A percentile compares a stretch with the other conserved stretches of the same genome.
These are phyloP conservation scores for Agrotis ipsilon DNA, from an alignment of 2,888 invertebrate species.

Conservation along the genomic window DNA sequence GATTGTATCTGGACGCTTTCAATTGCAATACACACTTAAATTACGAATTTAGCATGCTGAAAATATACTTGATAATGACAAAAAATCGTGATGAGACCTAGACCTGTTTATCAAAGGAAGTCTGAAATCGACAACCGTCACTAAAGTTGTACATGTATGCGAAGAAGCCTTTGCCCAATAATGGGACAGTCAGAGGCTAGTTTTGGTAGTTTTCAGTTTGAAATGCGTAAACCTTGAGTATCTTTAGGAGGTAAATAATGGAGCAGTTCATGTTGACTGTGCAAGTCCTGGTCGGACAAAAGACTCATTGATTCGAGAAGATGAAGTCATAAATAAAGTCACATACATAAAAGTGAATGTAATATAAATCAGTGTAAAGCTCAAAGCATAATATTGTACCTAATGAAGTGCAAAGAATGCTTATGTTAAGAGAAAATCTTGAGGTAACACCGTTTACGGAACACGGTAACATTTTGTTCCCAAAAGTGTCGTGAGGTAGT, in stretches of 20 bases:
- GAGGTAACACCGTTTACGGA: conserved; percentile 29
- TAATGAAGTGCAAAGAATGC: conserved; percentile 35
- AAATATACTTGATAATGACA: background rate
- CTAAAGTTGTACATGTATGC: too few relatives aligned
- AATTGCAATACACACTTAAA: background rate
- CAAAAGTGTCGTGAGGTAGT: conserved; percentile 57
- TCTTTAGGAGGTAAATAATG: background rate
- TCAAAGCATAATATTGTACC: background rate
- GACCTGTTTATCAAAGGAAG: too few relatives aligned
- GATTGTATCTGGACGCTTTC: background rate
- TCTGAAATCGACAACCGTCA: too few relatives aligned
- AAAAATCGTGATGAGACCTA: background rate
- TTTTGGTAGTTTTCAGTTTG: background rate
- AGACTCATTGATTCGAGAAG: background rate
- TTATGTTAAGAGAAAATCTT: conserved; percentile 37
- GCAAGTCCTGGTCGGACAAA: background rate
- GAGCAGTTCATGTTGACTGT: background rate
- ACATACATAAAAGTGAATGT: background rate
- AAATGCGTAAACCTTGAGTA: background rate
- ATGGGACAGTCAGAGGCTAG: background rate
- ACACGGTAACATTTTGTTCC: conserved; percentile 42
- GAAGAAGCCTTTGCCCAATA: too few relatives aligned
- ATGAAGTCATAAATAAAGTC: background rate
- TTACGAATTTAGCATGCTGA: background rate
- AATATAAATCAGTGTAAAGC: background rate